These are phyloP conservation scores for Erebia ligea DNA, from an alignment of 2,888 invertebrate species.

Conservation along the genomic window DNA sequence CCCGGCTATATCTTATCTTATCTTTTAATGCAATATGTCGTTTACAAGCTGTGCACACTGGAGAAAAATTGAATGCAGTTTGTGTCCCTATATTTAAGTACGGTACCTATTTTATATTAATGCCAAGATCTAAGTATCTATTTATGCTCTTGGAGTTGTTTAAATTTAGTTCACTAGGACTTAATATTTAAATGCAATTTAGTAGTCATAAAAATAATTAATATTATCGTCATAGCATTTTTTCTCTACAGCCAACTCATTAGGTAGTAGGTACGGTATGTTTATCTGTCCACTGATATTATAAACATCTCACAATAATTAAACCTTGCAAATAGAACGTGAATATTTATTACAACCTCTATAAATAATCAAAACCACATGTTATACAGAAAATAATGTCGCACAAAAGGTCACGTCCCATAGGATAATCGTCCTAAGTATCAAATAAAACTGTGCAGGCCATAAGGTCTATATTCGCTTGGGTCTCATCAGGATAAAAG, in stretches of 20 bases:
- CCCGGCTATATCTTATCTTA: neutral
- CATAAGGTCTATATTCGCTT: conserved; percentile 46
- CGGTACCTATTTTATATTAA: too few species aligned
- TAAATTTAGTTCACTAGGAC: too few species aligned
- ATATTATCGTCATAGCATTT: too few species aligned
- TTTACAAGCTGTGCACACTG: neutral
- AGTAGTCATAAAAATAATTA: too few species aligned
- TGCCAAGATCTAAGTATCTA: too few species aligned
- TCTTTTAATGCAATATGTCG: neutral
- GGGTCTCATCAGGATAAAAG: conserved; percentile 64
- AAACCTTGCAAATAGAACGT: too few species aligned
- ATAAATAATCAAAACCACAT: conserved; percentile 1
- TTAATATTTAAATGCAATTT: too few species aligned
- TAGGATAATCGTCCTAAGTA: conserved; percentile 22
- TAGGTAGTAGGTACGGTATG: too few species aligned
- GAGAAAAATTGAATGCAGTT: neutral
- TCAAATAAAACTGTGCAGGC: conserved; percentile 28
- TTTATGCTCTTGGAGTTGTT: too few species aligned
- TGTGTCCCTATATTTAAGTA: neutral
- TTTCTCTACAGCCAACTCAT: too few species aligned
- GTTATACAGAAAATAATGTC: neutral
- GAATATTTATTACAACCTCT: neutral
- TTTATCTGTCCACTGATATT: too few species aligned
- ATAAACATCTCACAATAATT: too few species aligned
- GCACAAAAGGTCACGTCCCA: neutral